Base-by-base conservation (phyloP, 2,888 invertebrate genomes). In the Achlya flavicornis region DNA sequence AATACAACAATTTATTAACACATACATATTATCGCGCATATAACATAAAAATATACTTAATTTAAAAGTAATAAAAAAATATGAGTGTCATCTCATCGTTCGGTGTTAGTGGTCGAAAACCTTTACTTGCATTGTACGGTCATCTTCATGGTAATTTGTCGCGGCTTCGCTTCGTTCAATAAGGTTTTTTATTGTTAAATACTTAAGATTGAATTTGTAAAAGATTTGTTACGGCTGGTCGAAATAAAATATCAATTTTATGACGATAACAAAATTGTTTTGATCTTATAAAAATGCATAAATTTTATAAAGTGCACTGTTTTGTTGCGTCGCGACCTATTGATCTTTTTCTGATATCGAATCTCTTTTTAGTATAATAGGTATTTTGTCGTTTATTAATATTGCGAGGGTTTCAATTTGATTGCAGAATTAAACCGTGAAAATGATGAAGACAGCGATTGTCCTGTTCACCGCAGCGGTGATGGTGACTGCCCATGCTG, bases 401-500 rank as follows among this genome's bases (percentile, higher is more conserved):
- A 41, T 41, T 11, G 41, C 12, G 12, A 46, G 46, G 5, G 46
- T 46, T n/a, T n/a, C 1, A 46, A 46, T n/a, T 53, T 53, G 53
- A 19, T 53, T 53, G 10, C 53, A 53, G 53, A 53, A 53, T 53
- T 16, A 48, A 48, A 53, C 53, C 53, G 26, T 3, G 10, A 59
- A 12, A 32, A 65, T 65, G 64, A 16, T 65, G 14, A 65, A 62
- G 65, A 64, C 61, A 43, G 57, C 64, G n/a, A 41, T 66, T 16
- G 60, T 67, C 19, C 46, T 67, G 26, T 53, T 67, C 41, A 46
- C 64, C n/a, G 59, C 63, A 26, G 64, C 63, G 63, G 67, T 61
- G 48, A 19, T 61, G 38, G 66, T 64, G 53, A 41, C 62, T 26
- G 67, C 66, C 26, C 70, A 70, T 46, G 67, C 66, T 57, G 53